Evolutionary conservation across 2,888 invertebrate species (phyloP), one percentile per base, ranked within the genome.

Genomic region (Hybos culiciformis): DNA sequence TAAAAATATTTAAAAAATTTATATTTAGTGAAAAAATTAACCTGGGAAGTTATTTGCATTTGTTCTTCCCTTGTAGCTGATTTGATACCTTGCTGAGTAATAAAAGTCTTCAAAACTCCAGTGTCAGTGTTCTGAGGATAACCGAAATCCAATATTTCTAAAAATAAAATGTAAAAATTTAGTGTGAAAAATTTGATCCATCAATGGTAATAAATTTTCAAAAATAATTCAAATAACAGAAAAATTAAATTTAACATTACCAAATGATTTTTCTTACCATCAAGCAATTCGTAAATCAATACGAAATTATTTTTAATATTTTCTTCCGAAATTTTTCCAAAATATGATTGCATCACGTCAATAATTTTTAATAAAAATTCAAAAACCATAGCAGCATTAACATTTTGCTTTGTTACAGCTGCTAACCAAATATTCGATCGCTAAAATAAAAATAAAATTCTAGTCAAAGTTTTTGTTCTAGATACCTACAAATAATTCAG

Each of bases 291-390:
- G 62, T 99, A 99, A 56, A 99, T 99, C 19, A 99, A 77, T 15
- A 99, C 98, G 71, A 99, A 99, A 69, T 99, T 99, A 65, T 99
- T 99, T 70, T 98, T 99, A 59, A 99, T 97, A 63, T 98, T 99
- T 65, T 99, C 98, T 63, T 99, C 98, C 0, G 96, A 94, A 50
- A 99, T 91, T 71, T 99, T 98, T 44, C 97, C 98, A 63, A 98
- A 99, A 68, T 99, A 99, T 0, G 94, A 92, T 67, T 96, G 94
- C 98, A 99, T 98, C 42, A 98, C 94, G 60, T 90, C 88, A 47
- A 88, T 96, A 62, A 98, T 94, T 68, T 97, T 96, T 42, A 94
- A 77, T 36, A 99, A 74, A 67, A 99, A 97, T 70, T 99, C 97
- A 64, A 98, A 97, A 31, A 97, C 98, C 97, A 99, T 97, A 0